These are phyloP conservation scores for Myiopsitta monachus DNA, from an alignment of 2,113 vertebrate genomes.

Conservation along the genomic window DNA sequence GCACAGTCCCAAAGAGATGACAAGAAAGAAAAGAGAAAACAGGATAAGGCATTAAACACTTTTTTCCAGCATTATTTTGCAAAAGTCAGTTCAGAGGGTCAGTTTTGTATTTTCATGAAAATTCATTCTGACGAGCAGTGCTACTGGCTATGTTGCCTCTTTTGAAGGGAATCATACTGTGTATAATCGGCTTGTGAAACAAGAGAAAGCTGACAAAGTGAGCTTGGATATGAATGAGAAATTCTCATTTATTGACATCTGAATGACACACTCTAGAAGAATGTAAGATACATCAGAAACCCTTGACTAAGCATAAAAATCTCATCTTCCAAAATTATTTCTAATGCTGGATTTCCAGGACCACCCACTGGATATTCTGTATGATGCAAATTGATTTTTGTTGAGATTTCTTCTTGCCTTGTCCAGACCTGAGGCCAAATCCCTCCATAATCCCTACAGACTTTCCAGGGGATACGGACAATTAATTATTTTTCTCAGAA, in stretches of 20 bases:
- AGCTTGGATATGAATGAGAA: neutral
- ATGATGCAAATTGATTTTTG: neutral
- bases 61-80: neutral
- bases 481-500: neutral
- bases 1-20: neutral
- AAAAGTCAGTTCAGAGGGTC: neutral
- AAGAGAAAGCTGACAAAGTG: conserved; percentile 10
- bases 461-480: neutral
- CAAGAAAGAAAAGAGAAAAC: neutral
- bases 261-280: conserved; percentile 18
- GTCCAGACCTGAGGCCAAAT: neutral
- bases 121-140: neutral
- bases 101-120: neutral
- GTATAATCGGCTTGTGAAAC: neutral
- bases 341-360: neutral
- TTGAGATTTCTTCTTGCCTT: neutral
- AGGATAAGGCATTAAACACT: neutral
- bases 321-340: neutral
- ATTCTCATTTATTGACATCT: neutral
- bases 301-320: neutral
- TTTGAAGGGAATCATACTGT: neutral
- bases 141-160: neutral
- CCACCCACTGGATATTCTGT: neutral
- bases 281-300: neutral
- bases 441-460: neutral